Base-by-base conservation (phyloP, 2,797 vertebrate species). In the Philypnodon macrostomus region DNA sequence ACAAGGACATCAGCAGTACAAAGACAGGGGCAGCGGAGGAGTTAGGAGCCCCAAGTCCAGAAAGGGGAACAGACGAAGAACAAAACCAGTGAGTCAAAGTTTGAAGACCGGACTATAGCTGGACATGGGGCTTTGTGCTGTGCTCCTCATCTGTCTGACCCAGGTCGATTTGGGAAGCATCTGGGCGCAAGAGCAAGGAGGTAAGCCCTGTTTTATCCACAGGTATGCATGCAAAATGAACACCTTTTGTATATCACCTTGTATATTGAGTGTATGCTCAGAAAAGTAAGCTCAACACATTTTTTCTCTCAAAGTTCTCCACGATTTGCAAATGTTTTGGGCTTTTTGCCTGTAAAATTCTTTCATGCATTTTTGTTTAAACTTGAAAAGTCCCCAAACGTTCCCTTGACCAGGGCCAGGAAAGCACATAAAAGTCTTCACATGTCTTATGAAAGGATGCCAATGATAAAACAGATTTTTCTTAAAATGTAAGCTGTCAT, bases 121-220 rank as follows among this genome's bases (percentile, higher is more conserved):
- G 85, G 87, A 87, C 80, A 91, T 91, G 90, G 82, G 83, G 80
- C 75, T 90, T 47, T 89, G 77, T 67, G 78, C 83, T 42, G 67
- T 91, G 72, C 80, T 92, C 79, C 77, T 92, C 60, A 84, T 92
- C 80, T 90, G 84, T 79, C 87, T 92, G 55, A 88, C 85, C 72
- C 90, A 88, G 84, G 86, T 85, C 65, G 88, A 90, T 75, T 67
- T 90, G 65, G 81, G 82, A 42, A 87, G 79, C 68, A 79, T 85
- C 55, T 88, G 85, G 87, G 83, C 84, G 69, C 82, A 73, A 14
- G 75, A 77, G 56, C 71, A 63, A 19, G 70, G 80, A 89, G 90
- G 90, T 92, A 89, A 88, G 86, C 50, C 18, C 10, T 13, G 11
- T 3, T 33, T 26, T 49, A 54, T 2, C 14, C 32, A n/a, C 58